Evolutionary conservation across 2,797 vertebrate species (phyloP), one percentile per base, ranked within the genome.

Genomic region (Lagorchestes hirsutus): DNA sequence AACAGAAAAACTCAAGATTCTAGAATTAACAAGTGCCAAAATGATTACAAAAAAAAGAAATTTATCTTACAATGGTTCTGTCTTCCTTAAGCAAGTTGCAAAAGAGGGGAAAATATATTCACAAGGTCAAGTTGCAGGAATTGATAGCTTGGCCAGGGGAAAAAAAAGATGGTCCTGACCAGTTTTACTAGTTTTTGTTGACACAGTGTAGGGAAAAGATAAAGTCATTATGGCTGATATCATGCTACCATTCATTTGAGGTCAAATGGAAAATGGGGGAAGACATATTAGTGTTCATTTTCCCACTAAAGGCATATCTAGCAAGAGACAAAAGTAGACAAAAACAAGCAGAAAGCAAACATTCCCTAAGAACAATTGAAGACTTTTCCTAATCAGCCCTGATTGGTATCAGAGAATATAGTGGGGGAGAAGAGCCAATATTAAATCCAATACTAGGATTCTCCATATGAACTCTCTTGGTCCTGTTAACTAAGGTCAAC

Each of bases 11-110:
- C 54, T 24, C 29, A n/a, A 91, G 56, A 13, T 74, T 27, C 29
- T 56, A 62, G 24, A 55, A 3, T 9, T 55, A 82, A 40, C 90
- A 90, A 92, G 90, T 10, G n/a, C 0, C 0, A 92, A 96, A 95
- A 93, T 67, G 6, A 22, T 29, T 59, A 40, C 54, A 54, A 50
- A 67, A 40, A 67, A 5, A 55, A 55, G 14, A 92, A 50, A 54
- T n/a, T 94, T 18, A 92, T 90, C 91, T 94, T 67, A 67, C 14
- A 31, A 34, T 67, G 90, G 9, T 95, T 92, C 50, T 95, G 55
- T 91, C n/a, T 96, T 54, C 52, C 52, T 92, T 55, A 90, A 29
- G 58, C 67, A 40, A 46, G 40, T 46, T 82, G 9, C 40, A 46
- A 2, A 46, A 10, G n/a, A 46, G 40, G 40, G 8, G 18, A 27